A percentile compares a stretch with the other conserved stretches of the same genome.
phyloP scores from a whole-genome alignment of 1,140 invertebrate species.

The Chlorops oryzae region DNA sequence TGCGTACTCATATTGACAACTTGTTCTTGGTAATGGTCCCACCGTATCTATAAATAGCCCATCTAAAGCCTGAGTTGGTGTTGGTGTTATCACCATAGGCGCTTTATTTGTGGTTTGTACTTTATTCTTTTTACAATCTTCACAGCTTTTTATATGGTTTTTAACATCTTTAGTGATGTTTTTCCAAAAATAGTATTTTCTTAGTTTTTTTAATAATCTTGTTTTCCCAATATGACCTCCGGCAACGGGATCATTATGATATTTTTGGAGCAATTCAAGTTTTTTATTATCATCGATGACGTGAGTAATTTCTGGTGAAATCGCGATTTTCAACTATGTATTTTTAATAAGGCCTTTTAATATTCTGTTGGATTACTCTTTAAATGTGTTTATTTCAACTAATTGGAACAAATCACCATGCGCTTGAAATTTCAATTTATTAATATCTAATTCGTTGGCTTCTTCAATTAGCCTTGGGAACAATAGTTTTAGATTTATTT shows the following conservation, averaged over 20 bases:
- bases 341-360: not conserved
- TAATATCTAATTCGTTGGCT: too few species aligned
- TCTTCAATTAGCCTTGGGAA: too few species aligned
- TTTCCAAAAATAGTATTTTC: too few species aligned
- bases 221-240: not conserved
- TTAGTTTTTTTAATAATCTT: not conserved
- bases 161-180: too few species aligned
- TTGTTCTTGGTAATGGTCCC: not conserved
- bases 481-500: too few species aligned
- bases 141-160: too few species aligned
- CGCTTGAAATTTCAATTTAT: not conserved
- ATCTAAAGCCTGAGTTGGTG: too few species aligned
- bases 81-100: not conserved
- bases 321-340: too few species aligned
- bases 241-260: not conserved
- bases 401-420: not conserved
- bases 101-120: not conserved
- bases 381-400: not conserved
- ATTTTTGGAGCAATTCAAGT: too few species aligned
- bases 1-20: not conserved
- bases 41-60: too few species aligned
- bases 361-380: not conserved
- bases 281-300: too few species aligned
- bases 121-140: not conserved
- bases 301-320: not conserved